Conservation (phyloP, 1,140 invertebrate genomes). For the Drosophila seguyi region DNA sequence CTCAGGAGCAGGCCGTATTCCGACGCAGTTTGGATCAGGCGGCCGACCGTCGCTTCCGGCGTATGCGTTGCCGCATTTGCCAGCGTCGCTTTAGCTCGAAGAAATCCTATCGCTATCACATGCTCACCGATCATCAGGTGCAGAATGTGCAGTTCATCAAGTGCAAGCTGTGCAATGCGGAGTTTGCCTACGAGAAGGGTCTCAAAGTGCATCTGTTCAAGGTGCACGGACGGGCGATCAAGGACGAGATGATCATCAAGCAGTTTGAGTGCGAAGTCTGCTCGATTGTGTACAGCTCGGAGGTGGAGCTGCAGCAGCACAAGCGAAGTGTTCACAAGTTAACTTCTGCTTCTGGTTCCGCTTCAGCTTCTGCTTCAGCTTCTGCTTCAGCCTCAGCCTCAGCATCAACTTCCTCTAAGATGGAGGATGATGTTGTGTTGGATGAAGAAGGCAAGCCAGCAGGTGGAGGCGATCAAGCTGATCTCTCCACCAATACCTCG, state of each 20-base stretch:
- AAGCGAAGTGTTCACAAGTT: constrained; percentile 65
- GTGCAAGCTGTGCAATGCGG: constrained; percentile 81
- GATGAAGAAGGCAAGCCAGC: constrained; percentile 1
- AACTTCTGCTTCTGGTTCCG: too few relatives aligned
- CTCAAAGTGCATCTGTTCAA: constrained; percentile 85
- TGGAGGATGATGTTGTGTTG: constrained; percentile 24
- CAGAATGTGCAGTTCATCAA: constrained; percentile 84
- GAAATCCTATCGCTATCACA: constrained; percentile 83
- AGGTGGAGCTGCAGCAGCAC: constrained; percentile 73
- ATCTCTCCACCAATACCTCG: constrained; percentile 13
- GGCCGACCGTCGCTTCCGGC: constrained; percentile 77
- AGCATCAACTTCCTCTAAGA: constrained; percentile 19
- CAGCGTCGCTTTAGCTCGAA: constrained; percentile 82
- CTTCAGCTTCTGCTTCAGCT: too few relatives aligned
- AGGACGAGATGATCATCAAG: constrained; percentile 80
- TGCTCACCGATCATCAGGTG: constrained; percentile 84
- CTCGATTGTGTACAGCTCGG: constrained; percentile 79
- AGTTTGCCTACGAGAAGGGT: constrained; percentile 84
- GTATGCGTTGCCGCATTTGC: constrained; percentile 84
- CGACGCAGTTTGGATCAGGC: constrained; percentile 75
- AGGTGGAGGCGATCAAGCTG: constrained; percentile 23
- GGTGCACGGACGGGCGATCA: constrained; percentile 75
- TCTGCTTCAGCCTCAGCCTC: too few relatives aligned
- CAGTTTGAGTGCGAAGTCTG: constrained; percentile 84
- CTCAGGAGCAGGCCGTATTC: constrained; percentile 73